Conservation (phyloP, 2,888 invertebrate genomes). For the Cyaniris semiargus region DNA sequence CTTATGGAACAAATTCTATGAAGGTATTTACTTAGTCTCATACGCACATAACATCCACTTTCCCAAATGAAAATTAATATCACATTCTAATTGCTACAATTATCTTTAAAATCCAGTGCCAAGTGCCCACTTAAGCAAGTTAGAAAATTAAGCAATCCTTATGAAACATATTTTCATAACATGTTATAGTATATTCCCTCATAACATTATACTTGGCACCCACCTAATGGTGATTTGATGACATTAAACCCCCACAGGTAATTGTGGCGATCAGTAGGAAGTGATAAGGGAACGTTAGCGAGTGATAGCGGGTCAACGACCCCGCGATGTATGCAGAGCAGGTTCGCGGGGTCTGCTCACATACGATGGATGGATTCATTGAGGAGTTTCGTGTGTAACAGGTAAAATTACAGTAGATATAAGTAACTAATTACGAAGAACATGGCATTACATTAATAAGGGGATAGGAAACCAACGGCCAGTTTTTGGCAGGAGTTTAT, state of each 20-base stretch:
- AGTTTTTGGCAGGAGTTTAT: no score
- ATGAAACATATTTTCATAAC: not conserved
- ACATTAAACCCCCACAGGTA: not conserved
- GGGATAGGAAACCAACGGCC: no score
- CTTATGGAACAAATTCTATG: no score
- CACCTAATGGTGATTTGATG: not conserved
- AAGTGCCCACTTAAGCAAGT: not conserved
- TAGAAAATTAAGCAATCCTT: not conserved
- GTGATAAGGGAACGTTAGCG: not conserved
- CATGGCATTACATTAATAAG: no score
- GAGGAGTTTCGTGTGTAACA: not conserved
- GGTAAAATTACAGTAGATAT: not conserved
- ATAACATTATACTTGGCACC: not conserved
- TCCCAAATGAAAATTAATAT: not conserved
- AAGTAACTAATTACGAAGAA: not conserved
- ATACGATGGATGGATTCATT: not conserved
- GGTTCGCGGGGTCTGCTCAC: not conserved
- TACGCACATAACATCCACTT: not conserved
- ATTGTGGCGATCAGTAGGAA: not conserved
- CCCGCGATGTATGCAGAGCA: not conserved
- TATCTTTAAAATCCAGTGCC: not conserved
- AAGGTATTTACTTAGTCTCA: not conserved
- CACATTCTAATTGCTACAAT: not conserved
- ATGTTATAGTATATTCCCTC: not conserved
- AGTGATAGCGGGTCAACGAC: not conserved